Conservation (phyloP, 2,113 vertebrate genomes). For the Cairina moschata region DNA sequence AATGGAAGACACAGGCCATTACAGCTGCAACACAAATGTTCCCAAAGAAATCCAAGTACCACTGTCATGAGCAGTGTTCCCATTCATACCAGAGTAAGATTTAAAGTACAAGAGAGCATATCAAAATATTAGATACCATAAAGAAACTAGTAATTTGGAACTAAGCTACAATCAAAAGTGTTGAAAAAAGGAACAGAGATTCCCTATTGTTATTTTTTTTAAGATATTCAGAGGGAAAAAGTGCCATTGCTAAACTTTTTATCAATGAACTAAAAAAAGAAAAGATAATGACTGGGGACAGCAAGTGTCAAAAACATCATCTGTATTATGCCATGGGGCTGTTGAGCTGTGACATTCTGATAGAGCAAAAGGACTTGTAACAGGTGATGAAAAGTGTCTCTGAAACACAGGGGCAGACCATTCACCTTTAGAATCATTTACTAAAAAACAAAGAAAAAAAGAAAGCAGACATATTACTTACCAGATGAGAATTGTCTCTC, state of each 20-base stretch:
- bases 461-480: not conserved
- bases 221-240: not conserved
- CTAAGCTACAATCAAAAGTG: not conserved
- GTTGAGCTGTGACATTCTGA: not conserved
- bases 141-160: not conserved
- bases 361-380: not conserved
- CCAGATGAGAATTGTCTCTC: not conserved
- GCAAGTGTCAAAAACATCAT: not conserved
- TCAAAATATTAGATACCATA: not conserved
- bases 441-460: not conserved
- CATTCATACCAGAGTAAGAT: not conserved
- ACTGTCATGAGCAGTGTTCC: not conserved
- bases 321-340: not conserved
- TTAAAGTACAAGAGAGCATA: not conserved
- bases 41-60: not conserved
- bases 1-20: not conserved
- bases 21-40: not conserved
- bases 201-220: not conserved
- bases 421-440: not conserved
- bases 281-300: not conserved
- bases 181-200: not conserved
- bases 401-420: not conserved
- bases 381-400: not conserved
- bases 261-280: not conserved
- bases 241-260: not conserved